Evolutionary conservation across 2,113 vertebrate species (phyloP), one percentile per base, ranked within the genome.

Genomic region (Rhodinocichla rosea): DNA sequence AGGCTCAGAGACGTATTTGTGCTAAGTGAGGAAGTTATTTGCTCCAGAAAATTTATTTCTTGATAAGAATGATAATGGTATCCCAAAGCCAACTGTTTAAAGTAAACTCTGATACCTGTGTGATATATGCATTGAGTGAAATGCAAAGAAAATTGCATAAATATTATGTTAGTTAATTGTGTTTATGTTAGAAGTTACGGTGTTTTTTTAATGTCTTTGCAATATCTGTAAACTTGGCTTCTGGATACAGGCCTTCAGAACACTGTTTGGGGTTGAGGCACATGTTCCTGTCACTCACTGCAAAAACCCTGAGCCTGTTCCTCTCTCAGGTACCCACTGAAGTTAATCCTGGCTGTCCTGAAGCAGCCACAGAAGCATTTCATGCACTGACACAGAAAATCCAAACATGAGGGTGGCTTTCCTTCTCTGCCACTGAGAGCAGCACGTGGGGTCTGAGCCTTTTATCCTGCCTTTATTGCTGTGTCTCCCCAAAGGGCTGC

Each of bases 211-310:
- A 98, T 60, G 91, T 97, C 92, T 97, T 93, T 95, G 95, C 96
- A 92, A 97, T 97, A 98, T 95, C 96, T 98, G 97, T 98, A 98
- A 98, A 98, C 98, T 98, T 98, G 97, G 97, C 98, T 97, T 88
- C 95, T 96, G 97, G 98, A 98, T 98, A 97, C 98, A 98, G 97
- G 79, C 80, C 67, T 84, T 78, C 67, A n/a, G 59, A 74, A 20
- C 30, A 3, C 13, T 78, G 83, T 95, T 96, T 95, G 89, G 92
- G 85, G 87, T 95, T 92, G 49, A 70, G 87, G 40, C 95, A 59
- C 39, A 32, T 50, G 70, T 9, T 82, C 57, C 76, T 95, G 91
- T 86, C 96, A 95, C 86, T 96, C 92, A 90, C 59, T 13, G 37
- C 2, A 84, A 70, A 93, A 95, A 92, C 70, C 79, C 87, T 4